phyloP scores from a whole-genome alignment of 2,888 invertebrate species.

The Pachymerium ferrugineum region DNA sequence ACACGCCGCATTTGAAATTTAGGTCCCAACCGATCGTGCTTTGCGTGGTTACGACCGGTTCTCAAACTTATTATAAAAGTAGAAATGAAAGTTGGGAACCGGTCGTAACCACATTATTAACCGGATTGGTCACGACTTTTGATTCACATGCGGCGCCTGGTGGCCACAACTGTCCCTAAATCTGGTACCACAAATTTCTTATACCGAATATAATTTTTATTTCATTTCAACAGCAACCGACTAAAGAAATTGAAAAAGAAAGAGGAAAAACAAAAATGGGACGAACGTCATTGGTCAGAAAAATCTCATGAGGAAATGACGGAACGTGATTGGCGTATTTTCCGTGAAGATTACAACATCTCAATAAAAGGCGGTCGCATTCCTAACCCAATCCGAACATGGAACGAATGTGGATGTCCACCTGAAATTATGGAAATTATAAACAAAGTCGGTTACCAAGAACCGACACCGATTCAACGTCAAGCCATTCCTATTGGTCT shows the following conservation, averaged over 20 bases:
- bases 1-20: no score
- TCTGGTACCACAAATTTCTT: no score
- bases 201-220: neutral
- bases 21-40: no score
- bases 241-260: constrained; percentile 86
- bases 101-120: no score
- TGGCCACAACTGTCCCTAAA: no score
- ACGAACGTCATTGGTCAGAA: constrained; percentile 98
- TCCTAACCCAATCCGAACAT: constrained; percentile 89
- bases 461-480: constrained; percentile 97
- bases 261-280: constrained; percentile 98
- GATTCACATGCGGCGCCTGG: no score
- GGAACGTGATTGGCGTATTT: constrained; percentile 99
- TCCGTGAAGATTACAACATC: constrained; percentile 98
- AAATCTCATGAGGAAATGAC: constrained; percentile 93
- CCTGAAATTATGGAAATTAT: constrained; percentile 89
- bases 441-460: constrained; percentile 82
- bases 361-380: constrained; percentile 94
- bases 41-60: no score
- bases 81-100: no score
- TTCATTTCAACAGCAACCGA: constrained; percentile 54
- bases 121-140: no score
- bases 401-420: constrained; percentile 90
- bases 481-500: constrained; percentile 98
- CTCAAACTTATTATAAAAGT: no score